Base-by-base conservation (phyloP, 2,113 vertebrate species). In the Cyprinodon variegatus region DNA sequence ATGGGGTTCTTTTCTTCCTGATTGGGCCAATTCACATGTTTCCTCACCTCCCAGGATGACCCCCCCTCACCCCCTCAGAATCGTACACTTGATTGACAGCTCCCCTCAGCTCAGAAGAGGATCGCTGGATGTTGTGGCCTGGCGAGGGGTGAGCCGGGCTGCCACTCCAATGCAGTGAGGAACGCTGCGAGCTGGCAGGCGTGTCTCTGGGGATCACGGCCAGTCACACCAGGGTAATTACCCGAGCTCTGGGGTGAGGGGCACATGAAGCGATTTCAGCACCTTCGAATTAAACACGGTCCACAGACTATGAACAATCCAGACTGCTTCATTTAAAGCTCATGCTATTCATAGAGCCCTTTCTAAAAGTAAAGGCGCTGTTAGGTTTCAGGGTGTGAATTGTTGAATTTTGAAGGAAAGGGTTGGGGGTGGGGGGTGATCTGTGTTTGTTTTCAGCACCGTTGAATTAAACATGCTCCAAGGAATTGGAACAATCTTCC, bases 251-350 rank as follows among this genome's bases (percentile, higher is more conserved):
- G 77, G 83, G 78, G 61, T 64, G 59, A 61, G 77, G 83, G 77
- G 67, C 79, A 77, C 65, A 81, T 77, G 61, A 90, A 83, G 68
- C 63, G 67, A 88, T 86, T 83, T 79, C 78, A 76, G 64, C 76
- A 83, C 76, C 87, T 88, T 72, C 83, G 65, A 87, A 90, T 90
- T 85, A 83, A 83, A 87, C 83, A 72, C 85, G 80, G 65, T 78
- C 79, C 65, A 83, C 22, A 40, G 64, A 77, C 59, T 81, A 60
- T 3, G 22, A 78, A 86, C 70, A 74, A 86, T 79, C 72, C 64
- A 5, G 61, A 60, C 82, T 68, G 75, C 82, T 68, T 70, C 66
- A 13, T 53, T 22, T 62, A 45, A 15, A 76, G 36, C 61, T 45
- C 5, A 14, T 65, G 29, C 67, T 68, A 57, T 83, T 77, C 70